Evolutionary conservation across 2,797 vertebrate species (phyloP).

Genomic region (Craterocephalus amniculus): DNA sequence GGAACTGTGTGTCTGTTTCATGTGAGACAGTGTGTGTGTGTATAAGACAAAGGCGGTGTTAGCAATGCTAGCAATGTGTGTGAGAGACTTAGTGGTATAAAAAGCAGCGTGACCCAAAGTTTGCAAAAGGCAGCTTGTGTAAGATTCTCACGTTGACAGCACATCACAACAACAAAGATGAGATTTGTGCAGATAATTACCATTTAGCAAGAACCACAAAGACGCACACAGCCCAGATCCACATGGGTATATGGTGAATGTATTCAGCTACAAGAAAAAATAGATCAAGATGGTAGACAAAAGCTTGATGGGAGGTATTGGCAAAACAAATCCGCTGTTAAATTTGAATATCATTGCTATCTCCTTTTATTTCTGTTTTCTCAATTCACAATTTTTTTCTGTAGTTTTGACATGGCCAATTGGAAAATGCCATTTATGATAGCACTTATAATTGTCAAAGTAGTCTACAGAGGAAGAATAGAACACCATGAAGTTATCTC

Average conservation of each 20-base stretch:
- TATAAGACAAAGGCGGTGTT: constrained; percentile 72
- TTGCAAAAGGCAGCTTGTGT: constrained; percentile 68
- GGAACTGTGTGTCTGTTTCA: constrained; percentile 53
- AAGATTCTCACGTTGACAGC: constrained; percentile 78
- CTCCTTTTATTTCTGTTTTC: background rate
- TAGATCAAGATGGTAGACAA: constrained; percentile 34
- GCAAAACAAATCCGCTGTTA: background rate
- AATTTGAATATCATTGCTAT: background rate
- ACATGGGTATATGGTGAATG: constrained; percentile 33
- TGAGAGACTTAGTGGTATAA: constrained; percentile 74
- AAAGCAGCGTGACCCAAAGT: constrained; percentile 72
- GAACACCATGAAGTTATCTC: background rate
- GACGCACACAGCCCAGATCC: constrained; percentile 53
- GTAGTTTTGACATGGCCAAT: background rate
- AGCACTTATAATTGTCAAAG: background rate
- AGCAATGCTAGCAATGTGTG: constrained; percentile 68
- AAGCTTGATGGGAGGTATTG: constrained; percentile 52
- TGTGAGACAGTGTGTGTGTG: constrained; percentile 58
- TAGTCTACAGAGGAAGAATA: background rate
- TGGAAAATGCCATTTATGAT: background rate
- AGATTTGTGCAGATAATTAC: constrained; percentile 57
- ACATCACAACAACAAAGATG: constrained; percentile 77
- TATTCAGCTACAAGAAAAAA: constrained; percentile 48
- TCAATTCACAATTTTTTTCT: background rate
- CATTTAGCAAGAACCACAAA: constrained; percentile 62